Evolutionary conservation across 2,113 vertebrate species (phyloP).

Genomic region (Philantomba maxwellii): DNA sequence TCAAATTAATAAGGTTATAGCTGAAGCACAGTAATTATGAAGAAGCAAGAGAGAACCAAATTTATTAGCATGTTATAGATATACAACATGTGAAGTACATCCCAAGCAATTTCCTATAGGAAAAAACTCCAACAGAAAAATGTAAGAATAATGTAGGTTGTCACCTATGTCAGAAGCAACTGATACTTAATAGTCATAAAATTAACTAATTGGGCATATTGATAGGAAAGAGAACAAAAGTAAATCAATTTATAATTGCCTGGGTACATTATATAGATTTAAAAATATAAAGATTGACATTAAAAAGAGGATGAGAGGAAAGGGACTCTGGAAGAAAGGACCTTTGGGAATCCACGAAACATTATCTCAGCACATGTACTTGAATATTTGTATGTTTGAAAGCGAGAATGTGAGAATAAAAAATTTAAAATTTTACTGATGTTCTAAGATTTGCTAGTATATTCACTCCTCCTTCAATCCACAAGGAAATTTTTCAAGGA

Average conservation of each 20-base stretch:
- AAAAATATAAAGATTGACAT: not conserved
- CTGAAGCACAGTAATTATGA: not conserved
- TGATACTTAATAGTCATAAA: constrained; percentile 44
- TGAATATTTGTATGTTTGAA: not conserved
- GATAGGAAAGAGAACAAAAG: not conserved
- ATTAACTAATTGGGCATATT: constrained; percentile 32
- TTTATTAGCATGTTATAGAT: not conserved
- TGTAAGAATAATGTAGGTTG: not conserved
- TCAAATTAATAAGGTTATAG: not conserved
- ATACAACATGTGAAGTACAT: not conserved
- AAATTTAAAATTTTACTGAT: not conserved
- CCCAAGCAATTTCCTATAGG: not conserved
- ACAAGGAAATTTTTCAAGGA: not conserved
- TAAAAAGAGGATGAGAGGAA: not conserved
- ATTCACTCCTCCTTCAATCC: too few relatives aligned
- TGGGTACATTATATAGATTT: not conserved
- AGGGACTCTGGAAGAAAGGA: not conserved
- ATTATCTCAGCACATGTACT: not conserved
- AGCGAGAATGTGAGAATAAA: not conserved
- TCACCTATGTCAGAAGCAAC: constrained; percentile 3
- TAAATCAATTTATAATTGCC: constrained; percentile 8
- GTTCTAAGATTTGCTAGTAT: not conserved
- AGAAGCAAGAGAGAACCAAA: not conserved
- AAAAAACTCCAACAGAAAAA: not conserved
- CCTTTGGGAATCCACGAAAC: not conserved